These are phyloP conservation scores for Myodes glareolus DNA, from an alignment of 2,113 vertebrate species.

Conservation along the genomic window DNA sequence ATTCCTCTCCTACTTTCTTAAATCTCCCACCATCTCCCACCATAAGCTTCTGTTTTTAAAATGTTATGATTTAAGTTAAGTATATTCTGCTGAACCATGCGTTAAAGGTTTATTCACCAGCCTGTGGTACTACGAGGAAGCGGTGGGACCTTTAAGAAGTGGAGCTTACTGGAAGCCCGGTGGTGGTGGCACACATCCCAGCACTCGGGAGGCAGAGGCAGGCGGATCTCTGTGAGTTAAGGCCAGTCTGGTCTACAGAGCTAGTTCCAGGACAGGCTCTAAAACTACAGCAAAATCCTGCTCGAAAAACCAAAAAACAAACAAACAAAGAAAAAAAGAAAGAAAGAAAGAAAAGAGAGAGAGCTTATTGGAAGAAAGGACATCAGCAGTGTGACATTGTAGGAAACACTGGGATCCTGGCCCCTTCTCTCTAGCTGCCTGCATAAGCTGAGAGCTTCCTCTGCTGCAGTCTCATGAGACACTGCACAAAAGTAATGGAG, in stretches of 20 bases:
- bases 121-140: background rate
- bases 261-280: too few species aligned
- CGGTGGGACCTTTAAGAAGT: background rate
- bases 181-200: too few species aligned
- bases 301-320: too few species aligned
- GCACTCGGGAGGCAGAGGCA: too few species aligned
- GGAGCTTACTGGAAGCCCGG: background rate
- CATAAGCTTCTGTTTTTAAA: background rate
- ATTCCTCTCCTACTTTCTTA: background rate
- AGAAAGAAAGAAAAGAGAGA: too few species aligned
- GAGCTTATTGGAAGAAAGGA: background rate
- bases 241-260: too few species aligned
- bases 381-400: too few species aligned
- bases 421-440: background rate
- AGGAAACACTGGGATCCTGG: background rate
- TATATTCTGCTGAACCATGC: background rate
- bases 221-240: too few species aligned
- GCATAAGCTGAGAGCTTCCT: background rate
- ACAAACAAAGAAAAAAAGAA: too few species aligned
- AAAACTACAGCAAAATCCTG: too few species aligned
- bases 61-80: background rate
- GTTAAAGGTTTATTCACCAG: background rate
- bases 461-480: background rate
- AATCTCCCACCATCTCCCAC: background rate
- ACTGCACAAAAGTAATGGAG: background rate